Evolutionary conservation across 2,797 vertebrate species (phyloP), one percentile per base, ranked within the genome.

Genomic region (Sciurus vulgaris): DNA sequence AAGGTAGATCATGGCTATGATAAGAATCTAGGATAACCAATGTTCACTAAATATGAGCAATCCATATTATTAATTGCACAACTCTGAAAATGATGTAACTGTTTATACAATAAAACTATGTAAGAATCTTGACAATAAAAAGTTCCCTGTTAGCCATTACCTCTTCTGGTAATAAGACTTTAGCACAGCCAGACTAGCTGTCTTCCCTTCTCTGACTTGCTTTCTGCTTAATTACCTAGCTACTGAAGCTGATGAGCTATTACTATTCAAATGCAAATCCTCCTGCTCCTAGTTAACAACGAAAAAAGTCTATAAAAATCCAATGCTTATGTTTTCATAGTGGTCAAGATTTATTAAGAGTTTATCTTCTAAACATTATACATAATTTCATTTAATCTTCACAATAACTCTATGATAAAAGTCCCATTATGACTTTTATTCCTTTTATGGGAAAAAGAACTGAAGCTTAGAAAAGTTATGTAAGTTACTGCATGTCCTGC

Each of bases 301-400:
- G 84, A 38, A 56, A 65, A 49, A 82, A 8, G 4, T 83, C 24
- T 73, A 15, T 72, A 33, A 61, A 30, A 85, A 72, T 63, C 33
- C 56, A 81, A n/a, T 18, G 4, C 17, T 49, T 78, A 30, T 30
- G 5, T 67, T 56, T 77, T 84, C n/a, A 33, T 41, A 56, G 3
- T 79, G 22, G 54, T 82, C 59, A 95, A 73, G 22, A 92, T 81
- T 84, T 69, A 51, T 44, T 72, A 83, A 49, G 35, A 74, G 28
- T 84, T 67, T 76, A 61, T 69, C 20, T 90, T 95, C 5, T 12
- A 86, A 38, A 65, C 0, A 96, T 7, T 72, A 65, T 7, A 17
- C 35, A 49, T 59, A 91, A 38, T 85, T 82, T 87, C 59, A 67
- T 91, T 90, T 91, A 79, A 67, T 88, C 41, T 72, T 91, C n/a